Conservation (phyloP, 2,113 vertebrate species). For the Oryzias curvinotus region DNA sequence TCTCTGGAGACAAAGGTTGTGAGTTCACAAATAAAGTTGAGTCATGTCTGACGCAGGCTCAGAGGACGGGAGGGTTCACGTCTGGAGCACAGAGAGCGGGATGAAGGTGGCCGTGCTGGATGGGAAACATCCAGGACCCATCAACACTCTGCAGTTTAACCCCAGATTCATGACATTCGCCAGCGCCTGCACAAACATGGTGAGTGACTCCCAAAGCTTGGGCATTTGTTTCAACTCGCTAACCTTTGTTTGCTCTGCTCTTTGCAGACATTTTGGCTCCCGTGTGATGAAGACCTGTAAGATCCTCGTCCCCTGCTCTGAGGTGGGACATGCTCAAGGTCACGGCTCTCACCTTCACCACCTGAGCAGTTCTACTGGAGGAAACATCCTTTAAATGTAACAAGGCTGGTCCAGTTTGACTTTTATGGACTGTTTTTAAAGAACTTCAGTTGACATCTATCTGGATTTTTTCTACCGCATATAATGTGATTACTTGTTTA, state of each 20-base stretch:
- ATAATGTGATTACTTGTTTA: conserved; percentile 1
- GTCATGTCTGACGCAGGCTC: conserved; percentile 79
- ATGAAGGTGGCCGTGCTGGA: conserved; percentile 98
- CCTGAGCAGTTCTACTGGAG: not conserved
- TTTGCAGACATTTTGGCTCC: conserved; percentile 93
- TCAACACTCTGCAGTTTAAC: conserved; percentile 96
- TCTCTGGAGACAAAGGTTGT: not conserved
- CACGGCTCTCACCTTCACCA: not conserved
- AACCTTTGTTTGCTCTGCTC: conserved; percentile 16
- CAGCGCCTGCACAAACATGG: conserved; percentile 96
- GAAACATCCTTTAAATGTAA: not conserved
- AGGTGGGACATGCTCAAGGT: not conserved
- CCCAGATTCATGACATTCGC: conserved; percentile 98
- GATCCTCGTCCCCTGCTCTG: not conserved
- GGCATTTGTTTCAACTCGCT: not conserved
- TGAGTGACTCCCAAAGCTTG: conserved; percentile 67
- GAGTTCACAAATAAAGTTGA: not conserved
- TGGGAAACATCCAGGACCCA: conserved; percentile 94
- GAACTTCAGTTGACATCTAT: not conserved
- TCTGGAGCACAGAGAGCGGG: conserved; percentile 96
- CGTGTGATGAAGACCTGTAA: conserved; percentile 86
- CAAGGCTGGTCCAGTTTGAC: not conserved
- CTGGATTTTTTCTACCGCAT: not conserved
- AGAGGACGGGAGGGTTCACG: conserved; percentile 95
- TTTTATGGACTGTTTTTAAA: not conserved